phyloP scores from a whole-genome alignment of 2,888 invertebrate genomes.

The Cyclophora albipunctata region DNA sequence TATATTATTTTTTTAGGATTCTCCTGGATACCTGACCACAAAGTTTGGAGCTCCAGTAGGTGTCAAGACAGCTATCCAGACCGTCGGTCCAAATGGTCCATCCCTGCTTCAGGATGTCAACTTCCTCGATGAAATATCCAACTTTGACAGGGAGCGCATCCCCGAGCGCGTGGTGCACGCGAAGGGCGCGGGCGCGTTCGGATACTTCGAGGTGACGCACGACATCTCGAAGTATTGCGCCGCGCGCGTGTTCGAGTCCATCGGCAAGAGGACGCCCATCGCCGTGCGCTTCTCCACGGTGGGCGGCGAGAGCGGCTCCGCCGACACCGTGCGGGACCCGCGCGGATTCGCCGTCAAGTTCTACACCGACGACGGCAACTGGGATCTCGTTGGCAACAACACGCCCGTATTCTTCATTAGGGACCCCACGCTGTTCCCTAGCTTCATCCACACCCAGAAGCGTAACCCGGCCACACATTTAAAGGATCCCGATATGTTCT shows the following conservation, averaged over 20 bases:
- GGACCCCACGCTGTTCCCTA: conserved; percentile 93
- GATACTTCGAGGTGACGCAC: conserved; percentile 91
- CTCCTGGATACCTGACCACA: conserved; percentile 81
- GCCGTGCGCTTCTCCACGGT: conserved; percentile 90
- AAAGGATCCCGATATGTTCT: conserved; percentile 96
- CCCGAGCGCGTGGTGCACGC: conserved; percentile 98
- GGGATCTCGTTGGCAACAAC: conserved; percentile 96
- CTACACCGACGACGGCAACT: conserved; percentile 93
- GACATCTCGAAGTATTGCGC: conserved; percentile 87
- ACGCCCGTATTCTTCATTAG: conserved; percentile 95
- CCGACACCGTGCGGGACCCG: conserved; percentile 93
- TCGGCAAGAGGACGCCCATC: conserved; percentile 88
- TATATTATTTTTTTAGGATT: conserved; percentile 59
- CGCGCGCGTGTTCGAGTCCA: conserved; percentile 83
- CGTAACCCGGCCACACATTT: conserved; percentile 94
- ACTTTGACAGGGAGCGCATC: conserved; percentile 94
- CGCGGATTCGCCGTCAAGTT: conserved; percentile 96
- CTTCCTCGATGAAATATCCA: conserved; percentile 85
- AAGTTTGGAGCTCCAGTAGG: conserved; percentile 88
- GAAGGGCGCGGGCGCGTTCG: conserved; percentile 94
- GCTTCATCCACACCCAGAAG: conserved; percentile 97
- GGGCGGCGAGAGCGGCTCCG: conserved; percentile 92
- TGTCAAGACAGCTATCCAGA: conserved; percentile 83
- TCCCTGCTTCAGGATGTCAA: conserved; percentile 89
- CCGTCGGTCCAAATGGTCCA: conserved; percentile 92